These are phyloP conservation scores for Monochamus alternatus DNA, from an alignment of 2,888 invertebrate species.

Conservation along the genomic window DNA sequence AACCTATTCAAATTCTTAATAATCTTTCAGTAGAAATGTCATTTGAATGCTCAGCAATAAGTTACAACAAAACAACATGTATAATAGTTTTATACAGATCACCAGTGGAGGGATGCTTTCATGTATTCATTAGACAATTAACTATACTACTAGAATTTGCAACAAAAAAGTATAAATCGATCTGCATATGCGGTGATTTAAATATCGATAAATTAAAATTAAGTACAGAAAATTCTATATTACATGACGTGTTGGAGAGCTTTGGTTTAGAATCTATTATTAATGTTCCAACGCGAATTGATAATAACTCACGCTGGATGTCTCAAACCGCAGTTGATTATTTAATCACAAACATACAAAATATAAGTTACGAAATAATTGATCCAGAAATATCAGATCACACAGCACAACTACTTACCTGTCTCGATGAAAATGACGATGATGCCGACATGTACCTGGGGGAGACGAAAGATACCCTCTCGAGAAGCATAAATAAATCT, in stretches of 20 bases:
- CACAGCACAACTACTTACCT: background rate
- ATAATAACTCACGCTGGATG: background rate
- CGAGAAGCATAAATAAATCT: background rate
- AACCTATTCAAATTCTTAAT: background rate
- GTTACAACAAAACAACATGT: background rate
- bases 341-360: background rate
- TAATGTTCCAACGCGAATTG: background rate
- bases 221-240: background rate
- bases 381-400: background rate
- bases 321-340: background rate
- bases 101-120: background rate
- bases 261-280: background rate
- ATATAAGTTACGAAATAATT: background rate
- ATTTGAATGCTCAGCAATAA: background rate
- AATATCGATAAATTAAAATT: background rate
- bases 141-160: background rate
- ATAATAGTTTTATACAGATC: background rate
- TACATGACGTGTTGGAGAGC: background rate
- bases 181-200: background rate
- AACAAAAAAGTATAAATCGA: background rate
- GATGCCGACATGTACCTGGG: background rate
- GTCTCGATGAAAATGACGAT: background rate
- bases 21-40: background rate
- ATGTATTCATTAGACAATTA: background rate
- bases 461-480: background rate